Evolutionary conservation across 1,140 invertebrate genomes (phyloP), one percentile per base, ranked within the genome.

Genomic region (Euschistus heros): DNA sequence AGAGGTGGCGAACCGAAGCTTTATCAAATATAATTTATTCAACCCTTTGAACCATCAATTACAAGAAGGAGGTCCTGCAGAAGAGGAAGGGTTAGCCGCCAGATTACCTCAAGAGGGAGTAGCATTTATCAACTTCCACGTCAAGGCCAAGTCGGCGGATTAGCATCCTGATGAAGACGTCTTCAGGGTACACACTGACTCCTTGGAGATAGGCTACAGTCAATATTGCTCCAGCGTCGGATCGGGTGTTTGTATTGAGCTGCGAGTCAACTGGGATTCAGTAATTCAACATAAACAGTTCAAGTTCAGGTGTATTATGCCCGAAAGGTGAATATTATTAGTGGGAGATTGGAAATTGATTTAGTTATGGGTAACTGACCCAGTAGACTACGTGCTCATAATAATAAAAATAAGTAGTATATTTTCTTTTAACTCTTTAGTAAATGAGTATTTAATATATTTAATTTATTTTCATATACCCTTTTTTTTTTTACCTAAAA

Each of bases 161-260:
- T 57, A 57, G 54, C 54, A 57, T 57, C 24, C 54, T 57, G 54
- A 57, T 57, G 54, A 57, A 57, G 54, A 57, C 54, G 20, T 57
- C 54, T 5, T 24, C 54, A 24, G 54, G 24, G 54, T 57, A 57
- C 54, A 57, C 54, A 57, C 54, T 24, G 54, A 20, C 47, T 22
- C 20, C n/a, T 17, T 24, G 6, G 6, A 20, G 54, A 57, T 57
- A 57, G 22, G 20, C 2, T 5, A 26, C 33, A 37, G 33, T 37
- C 33, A 37, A 37, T 37, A 37, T 37, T 37, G 33, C 33, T 37
- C 10, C 33, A 10, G 1, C 1, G 33, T 4, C 33, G 4, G 4
- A 37, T 37, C 7, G 33, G 33, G 1, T 6, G 33, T 50, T 50
- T 20, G 47, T 20, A 2, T 50, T 47, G 2, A 15, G 15, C 18